Percentiles rank a stretch among this genome's conserved stretches.
These are phyloP conservation scores for Parazoanthus swiftii DNA, from an alignment of 92 coral and sea anemone genomes.

Conservation along the genomic window DNA sequence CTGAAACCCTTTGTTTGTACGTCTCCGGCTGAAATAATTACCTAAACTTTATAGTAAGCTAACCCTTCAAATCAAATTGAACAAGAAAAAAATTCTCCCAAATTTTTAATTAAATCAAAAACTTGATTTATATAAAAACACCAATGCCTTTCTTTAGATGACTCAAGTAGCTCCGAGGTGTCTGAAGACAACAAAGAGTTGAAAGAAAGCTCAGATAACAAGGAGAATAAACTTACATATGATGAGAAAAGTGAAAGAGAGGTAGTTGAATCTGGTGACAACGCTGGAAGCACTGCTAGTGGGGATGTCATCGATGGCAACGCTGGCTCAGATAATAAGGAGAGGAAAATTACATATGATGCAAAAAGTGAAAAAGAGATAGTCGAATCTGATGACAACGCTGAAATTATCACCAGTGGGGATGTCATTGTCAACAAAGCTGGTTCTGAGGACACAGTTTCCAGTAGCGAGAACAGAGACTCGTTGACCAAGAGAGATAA, in stretches of 20 bases:
- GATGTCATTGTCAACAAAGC: background rate
- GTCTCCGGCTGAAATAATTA: too few relatives aligned
- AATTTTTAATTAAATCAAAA: background rate
- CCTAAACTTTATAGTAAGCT: too few relatives aligned
- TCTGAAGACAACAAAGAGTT: background rate
- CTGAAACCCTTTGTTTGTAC: too few relatives aligned
- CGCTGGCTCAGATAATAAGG: background rate
- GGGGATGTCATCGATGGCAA: background rate
- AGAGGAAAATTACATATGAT: background rate
- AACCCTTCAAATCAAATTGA: too few relatives aligned
- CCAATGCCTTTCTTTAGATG: background rate
- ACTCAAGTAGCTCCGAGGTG: background rate
- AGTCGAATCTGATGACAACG: background rate
- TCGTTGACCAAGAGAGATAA: conserved; percentile 9
- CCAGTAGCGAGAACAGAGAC: background rate
- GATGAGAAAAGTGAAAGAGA: background rate
- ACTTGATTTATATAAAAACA: background rate
- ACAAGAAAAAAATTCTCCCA: background rate
- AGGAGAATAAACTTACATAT: background rate
- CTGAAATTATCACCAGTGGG: background rate
- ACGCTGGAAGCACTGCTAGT: background rate
- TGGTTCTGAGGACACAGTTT: background rate
- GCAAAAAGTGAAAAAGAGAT: background rate
- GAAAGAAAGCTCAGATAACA: background rate
- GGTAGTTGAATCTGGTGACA: background rate